These are phyloP conservation scores for Thymelicus acteon DNA, from an alignment of 2,888 invertebrate species.

Conservation along the genomic window DNA sequence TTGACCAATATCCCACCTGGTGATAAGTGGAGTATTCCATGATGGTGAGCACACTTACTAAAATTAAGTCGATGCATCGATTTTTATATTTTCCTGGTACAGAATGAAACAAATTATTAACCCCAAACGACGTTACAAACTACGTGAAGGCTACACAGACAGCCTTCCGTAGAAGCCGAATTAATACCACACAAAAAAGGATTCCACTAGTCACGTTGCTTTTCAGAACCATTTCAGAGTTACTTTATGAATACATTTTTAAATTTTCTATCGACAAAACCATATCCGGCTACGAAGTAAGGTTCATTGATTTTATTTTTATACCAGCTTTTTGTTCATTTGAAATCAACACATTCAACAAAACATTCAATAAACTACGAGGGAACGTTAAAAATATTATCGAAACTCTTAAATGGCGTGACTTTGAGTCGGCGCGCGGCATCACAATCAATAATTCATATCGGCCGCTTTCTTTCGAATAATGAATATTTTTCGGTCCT, in stretches of 20 bases:
- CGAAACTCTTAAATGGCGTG: slow-evolving; percentile 40
- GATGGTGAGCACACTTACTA: no score
- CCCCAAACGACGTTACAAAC: slow-evolving; percentile 14
- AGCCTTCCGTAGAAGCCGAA: slow-evolving; percentile 8
- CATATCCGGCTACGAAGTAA: not conserved
- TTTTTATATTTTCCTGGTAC: not conserved
- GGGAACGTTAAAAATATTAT: slow-evolving; percentile 10
- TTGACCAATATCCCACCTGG: no score
- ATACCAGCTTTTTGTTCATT: not conserved
- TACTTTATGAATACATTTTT: slow-evolving; percentile 1
- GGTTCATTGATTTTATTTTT: not conserved
- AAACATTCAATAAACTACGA: not conserved
- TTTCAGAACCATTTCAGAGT: slow-evolving; percentile 11
- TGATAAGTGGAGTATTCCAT: no score
- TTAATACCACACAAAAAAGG: slow-evolving; percentile 14
- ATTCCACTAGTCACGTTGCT: slow-evolving; percentile 17
- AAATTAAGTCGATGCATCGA: no score
- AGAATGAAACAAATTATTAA: slow-evolving; percentile 14
- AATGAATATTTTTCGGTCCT: slow-evolving; percentile 19
- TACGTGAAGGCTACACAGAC: slow-evolving; percentile 13
- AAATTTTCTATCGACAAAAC: slow-evolving; percentile 1
- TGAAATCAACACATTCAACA: not conserved
- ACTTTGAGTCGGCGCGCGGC: slow-evolving; percentile 40
- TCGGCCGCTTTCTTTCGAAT: slow-evolving; percentile 45
- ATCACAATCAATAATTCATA: slow-evolving; percentile 44